Conservation (phyloP, 2,113 vertebrate genomes). For the Malurus cyaneus region DNA sequence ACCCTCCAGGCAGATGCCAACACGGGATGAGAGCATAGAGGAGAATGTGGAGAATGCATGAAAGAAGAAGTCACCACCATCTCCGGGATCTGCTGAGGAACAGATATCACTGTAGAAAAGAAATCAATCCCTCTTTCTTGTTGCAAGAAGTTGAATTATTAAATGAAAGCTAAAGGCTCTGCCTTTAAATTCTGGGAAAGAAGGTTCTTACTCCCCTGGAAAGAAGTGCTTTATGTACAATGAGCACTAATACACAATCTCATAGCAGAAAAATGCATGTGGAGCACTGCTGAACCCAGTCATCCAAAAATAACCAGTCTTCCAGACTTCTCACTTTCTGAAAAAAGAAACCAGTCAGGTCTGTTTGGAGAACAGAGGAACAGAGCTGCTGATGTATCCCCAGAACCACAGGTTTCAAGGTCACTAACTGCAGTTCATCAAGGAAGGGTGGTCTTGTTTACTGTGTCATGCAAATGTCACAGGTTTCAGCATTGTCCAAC, state of each 20-base stretch:
- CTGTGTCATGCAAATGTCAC: neutral
- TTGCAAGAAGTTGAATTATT: neutral
- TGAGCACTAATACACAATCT: neutral
- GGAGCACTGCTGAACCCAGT: neutral
- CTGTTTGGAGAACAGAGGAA: neutral
- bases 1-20: neutral
- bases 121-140: neutral
- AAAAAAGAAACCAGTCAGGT: neutral
- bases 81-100: neutral
- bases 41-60: neutral
- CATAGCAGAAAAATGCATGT: neutral
- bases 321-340: neutral
- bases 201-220: neutral
- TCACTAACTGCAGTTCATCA: neutral
- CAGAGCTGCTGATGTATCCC: neutral
- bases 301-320: neutral
- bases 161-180: neutral
- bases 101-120: neutral
- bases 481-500: neutral
- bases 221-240: neutral
- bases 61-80: neutral
- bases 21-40: neutral
- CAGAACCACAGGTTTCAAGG: neutral
- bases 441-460: neutral
- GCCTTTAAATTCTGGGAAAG: neutral